Base-by-base conservation (phyloP, 2,888 invertebrate genomes). In the Loripinus fragilis region DNA sequence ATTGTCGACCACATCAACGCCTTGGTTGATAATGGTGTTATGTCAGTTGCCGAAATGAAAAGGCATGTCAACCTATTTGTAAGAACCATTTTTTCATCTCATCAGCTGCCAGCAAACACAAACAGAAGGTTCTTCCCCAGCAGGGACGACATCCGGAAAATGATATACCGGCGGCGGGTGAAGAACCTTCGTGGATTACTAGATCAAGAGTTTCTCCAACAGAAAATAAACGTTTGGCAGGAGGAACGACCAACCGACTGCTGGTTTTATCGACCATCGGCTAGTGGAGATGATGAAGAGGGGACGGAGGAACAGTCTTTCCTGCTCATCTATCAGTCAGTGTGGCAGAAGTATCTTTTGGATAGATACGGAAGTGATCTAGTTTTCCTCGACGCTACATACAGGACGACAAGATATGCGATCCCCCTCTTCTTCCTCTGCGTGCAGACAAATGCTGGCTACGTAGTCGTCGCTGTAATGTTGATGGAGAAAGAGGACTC, bases 351-450 rank as follows among this genome's bases (percentile, higher is more conserved):
- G 68, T 42, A 52, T 15, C 66, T 86, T 23, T 72, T 86, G 8
- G 17, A 55, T 23, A 60, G 50, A 45, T 85, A 85, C 76, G 85
- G 85, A 0, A 67, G 65, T 10, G 77, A 78, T 8, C 50, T 83
- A n/a, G 72, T 72, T 20, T 72, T 83, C n/a, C 60, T 86, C 1
- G 86, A 81, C 72, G 77, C 85, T 20, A 83, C 85, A 12, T 86
- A 83, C 76, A 72, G 70, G 48, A 84, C 80, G 2, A 76, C 79
- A 15, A 73, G 70, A 25, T 85, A 81, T 71, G 78, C 75, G 7
- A 45, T 85, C 48, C 86, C 86, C 3, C 66, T 86, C 15, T 85
- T 83, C 70, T 74, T 84, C 25, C n/a, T 86, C 8, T 69, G 65
- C n/a, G 80, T 83, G 7, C 66, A 68, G 25, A 81, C 83, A 12